Conservation (phyloP, 2,113 vertebrate species). For the Pandion haliaetus region DNA sequence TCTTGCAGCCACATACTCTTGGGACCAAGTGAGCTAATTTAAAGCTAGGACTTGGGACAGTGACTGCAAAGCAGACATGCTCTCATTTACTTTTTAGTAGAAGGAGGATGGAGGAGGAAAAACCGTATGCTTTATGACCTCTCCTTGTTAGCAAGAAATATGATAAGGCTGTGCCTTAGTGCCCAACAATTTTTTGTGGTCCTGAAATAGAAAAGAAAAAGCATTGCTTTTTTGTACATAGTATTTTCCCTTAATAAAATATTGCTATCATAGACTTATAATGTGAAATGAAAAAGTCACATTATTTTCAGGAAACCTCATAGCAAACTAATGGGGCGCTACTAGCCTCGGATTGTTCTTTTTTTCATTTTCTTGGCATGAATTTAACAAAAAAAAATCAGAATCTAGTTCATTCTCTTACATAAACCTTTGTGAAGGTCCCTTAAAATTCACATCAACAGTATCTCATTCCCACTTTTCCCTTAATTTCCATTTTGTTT, state of each 20-base stretch:
- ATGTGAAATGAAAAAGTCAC: background rate
- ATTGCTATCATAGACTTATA: background rate
- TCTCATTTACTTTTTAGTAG: background rate
- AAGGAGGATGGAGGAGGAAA: background rate
- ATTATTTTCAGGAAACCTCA: background rate
- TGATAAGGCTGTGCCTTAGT: background rate
- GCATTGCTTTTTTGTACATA: background rate
- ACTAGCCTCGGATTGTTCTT: background rate
- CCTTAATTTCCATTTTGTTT: constrained; percentile 32
- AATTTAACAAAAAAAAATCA: background rate
- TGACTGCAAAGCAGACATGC: background rate
- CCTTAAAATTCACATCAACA: constrained; percentile 9
- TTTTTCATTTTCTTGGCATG: background rate
- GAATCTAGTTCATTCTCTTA: constrained; percentile 14
- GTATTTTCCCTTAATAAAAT: background rate
- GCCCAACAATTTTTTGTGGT: background rate
- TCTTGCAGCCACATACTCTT: background rate
- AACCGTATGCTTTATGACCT: background rate
- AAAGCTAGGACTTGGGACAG: background rate
- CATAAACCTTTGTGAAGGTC: background rate
- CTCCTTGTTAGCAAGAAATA: background rate
- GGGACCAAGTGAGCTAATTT: background rate
- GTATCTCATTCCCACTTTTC: background rate
- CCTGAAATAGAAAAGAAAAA: background rate
- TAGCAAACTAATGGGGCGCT: background rate